Evolutionary conservation across 1,140 invertebrate species (phyloP).

Genomic region (Nixonia krombeini): DNA sequence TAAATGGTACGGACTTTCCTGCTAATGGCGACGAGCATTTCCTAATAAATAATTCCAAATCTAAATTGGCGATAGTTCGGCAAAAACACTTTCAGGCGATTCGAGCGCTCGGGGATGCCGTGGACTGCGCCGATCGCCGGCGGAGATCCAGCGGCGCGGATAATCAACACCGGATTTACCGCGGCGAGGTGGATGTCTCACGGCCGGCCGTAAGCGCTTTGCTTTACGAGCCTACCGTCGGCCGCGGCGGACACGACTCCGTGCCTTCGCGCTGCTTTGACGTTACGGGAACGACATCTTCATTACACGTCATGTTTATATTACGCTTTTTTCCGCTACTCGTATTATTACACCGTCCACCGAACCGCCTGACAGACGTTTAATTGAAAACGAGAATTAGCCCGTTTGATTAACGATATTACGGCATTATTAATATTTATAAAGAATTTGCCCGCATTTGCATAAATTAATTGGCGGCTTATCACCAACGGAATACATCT

Average conservation of each 20-base stretch:
- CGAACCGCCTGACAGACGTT: too few relatives aligned
- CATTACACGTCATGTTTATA: slow-evolving; percentile 29
- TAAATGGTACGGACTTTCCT: too few relatives aligned
- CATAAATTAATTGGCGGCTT: neutral
- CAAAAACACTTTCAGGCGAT: slow-evolving; percentile 28
- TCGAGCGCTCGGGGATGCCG: slow-evolving; percentile 38
- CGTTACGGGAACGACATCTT: slow-evolving; percentile 52
- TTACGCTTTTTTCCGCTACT: neutral
- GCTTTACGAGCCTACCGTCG: slow-evolving; percentile 35
- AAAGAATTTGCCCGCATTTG: neutral
- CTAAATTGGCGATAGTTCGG: slow-evolving; percentile 30
- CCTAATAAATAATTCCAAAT: too few relatives aligned
- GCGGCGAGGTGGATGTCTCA: slow-evolving; percentile 34
- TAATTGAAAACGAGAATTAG: too few relatives aligned
- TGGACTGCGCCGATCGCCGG: slow-evolving; percentile 24
- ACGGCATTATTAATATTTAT: too few relatives aligned
- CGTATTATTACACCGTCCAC: too few relatives aligned
- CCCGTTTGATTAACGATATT: too few relatives aligned
- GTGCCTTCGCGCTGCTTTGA: slow-evolving; percentile 31
- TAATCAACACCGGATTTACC: slow-evolving; percentile 52
- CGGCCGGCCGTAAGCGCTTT: slow-evolving; percentile 31
- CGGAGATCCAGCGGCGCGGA: slow-evolving; percentile 43
- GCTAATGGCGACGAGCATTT: too few relatives aligned
- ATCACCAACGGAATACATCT: too few relatives aligned
- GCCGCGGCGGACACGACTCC: slow-evolving; percentile 5